Conservation (phyloP, 2,113 vertebrate genomes). For the Furnarius figulus region DNA sequence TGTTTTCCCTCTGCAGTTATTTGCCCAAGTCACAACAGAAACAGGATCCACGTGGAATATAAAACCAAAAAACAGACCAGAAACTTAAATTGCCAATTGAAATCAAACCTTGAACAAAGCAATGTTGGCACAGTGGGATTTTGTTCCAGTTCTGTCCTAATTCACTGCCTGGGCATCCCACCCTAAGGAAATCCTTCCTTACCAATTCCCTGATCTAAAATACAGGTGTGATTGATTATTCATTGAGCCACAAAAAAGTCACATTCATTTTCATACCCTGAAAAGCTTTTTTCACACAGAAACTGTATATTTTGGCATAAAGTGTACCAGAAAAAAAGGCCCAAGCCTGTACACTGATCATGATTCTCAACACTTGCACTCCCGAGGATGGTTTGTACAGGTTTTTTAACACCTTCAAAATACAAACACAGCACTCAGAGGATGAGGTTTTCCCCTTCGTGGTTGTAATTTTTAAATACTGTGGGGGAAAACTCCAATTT, state of each 20-base stretch:
- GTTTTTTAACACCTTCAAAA: too few species aligned
- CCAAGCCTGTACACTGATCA: too few species aligned
- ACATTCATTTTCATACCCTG: too few species aligned
- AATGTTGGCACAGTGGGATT: not conserved
- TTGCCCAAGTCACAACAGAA: not conserved
- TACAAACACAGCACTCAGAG: not conserved
- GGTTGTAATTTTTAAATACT: not conserved
- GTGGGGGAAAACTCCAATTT: not conserved
- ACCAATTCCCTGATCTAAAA: not conserved
- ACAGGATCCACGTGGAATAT: not conserved
- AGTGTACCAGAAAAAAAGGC: too few species aligned
- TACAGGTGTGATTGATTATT: too few species aligned
- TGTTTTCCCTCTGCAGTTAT: not conserved
- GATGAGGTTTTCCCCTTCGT: not conserved
- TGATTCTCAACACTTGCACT: too few species aligned
- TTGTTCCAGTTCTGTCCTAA: too few species aligned
- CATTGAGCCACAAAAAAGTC: too few species aligned
- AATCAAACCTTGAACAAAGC: not conserved
- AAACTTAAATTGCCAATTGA: fast-evolving
- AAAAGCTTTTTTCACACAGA: too few species aligned
- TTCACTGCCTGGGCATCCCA: too few species aligned
- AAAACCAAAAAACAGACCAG: not conserved
- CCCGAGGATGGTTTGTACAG: too few species aligned
- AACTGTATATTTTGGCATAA: too few species aligned
- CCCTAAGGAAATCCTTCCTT: not conserved